These are phyloP conservation scores for Epicampocera succincta DNA, from an alignment of 2,888 invertebrate species.

Conservation along the genomic window DNA sequence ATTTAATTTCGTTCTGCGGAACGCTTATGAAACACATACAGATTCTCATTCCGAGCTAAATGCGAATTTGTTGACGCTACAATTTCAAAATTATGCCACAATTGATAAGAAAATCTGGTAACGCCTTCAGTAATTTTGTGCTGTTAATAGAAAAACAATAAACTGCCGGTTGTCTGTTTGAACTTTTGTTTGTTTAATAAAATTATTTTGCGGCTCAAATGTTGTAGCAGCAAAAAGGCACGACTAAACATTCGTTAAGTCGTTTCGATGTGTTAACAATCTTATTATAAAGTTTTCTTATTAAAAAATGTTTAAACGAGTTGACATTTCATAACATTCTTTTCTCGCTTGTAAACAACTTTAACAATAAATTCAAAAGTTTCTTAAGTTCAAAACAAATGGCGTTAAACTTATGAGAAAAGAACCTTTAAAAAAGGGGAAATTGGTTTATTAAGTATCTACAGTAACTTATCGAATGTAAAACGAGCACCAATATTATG, in stretches of 20 bases:
- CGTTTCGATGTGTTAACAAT: constrained; percentile 44
- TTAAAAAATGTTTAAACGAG: constrained; percentile 36
- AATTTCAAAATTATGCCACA: too few species aligned
- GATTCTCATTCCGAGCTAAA: too few species aligned
- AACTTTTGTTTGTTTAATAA: background rate
- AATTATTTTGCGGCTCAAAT: background rate
- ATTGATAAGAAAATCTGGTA: background rate
- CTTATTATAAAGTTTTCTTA: constrained; percentile 59
- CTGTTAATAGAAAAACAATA: constrained; percentile 8
- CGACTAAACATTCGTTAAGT: constrained; percentile 7
- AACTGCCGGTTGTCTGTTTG: background rate
- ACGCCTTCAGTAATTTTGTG: background rate
- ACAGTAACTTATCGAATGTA: too few species aligned
- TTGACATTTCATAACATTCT: constrained; percentile 17
- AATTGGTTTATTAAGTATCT: too few species aligned
- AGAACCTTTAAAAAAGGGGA: too few species aligned
- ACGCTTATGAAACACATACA: too few species aligned
- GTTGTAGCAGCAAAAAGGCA: background rate
- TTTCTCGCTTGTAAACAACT: background rate
- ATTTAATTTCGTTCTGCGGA: too few species aligned
- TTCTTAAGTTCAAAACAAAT: background rate
- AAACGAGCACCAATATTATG: too few species aligned
- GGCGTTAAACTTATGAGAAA: background rate
- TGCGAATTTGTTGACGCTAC: too few species aligned
- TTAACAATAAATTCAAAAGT: constrained; percentile 4